Base-by-base conservation (phyloP, 2,888 invertebrate species). In the Subacronicta megacephala region DNA sequence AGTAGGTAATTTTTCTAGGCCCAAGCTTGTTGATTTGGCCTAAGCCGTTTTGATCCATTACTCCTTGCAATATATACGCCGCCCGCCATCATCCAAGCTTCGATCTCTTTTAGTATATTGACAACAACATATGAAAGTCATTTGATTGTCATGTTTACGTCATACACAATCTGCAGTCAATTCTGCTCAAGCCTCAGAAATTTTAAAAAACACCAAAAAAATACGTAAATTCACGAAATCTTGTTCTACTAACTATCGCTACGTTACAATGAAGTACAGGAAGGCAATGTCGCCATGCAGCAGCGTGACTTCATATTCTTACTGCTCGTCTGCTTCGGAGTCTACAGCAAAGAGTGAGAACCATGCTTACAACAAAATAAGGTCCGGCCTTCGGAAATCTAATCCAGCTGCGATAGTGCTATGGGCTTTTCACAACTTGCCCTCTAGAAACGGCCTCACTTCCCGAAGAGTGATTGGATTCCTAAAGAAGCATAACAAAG, bases 351-450 rank as follows among this genome's bases (percentile, higher is more conserved):
- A 5, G 0, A 20, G 17, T 15, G 29, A 37, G 0, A 18, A 10
- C 10, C 36, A 45, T 10, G 40, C 45, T 4, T 83, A 81, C 63
- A 57, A 61, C 35, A 79, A 62, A 59, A 81, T 88, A 42, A 85
- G 80, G 52, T 41, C 45, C 0, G 89, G 84, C 0, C 43, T 87
- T 1, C 73, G 59, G 15, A 82, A 69, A 17, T 81, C 83, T 0
- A 79, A 84, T 12, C 90, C 90, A 1, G 89, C 87, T 0, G 88
- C 90, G 0, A 85, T 90, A 17, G 81, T 90, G 0, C 72, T 89
- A 0, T 89, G 88, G 89, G 87, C 88, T 0, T 90, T 90, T 59
- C 86, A 87, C 72, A 82, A 84, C 49, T 70, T 90, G 2, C 84
- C 85, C 2, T 78, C 85, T 0, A 41, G 47, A 4, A 31, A 78